Conservation (phyloP, 1,140 invertebrate species). For the Drosophila arizonae region DNA sequence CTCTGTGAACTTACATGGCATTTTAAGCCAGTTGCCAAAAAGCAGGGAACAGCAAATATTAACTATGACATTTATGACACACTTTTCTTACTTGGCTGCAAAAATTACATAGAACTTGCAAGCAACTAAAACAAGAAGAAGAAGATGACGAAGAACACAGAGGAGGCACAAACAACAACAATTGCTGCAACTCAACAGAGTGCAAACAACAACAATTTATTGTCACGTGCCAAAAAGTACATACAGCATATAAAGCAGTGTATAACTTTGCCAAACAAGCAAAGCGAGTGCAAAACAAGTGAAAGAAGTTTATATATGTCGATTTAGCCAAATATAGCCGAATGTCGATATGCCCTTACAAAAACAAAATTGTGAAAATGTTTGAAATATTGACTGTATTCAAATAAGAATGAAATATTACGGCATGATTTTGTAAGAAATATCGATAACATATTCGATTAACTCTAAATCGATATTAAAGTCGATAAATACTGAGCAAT, state of each 20-base stretch:
- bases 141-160: conserved; percentile 1
- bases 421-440: no score
- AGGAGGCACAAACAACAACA: conserved; percentile 29
- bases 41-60: conserved; percentile 73
- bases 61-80: conserved; percentile 80
- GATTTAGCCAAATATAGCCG: background rate
- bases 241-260: conserved; percentile 62
- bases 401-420: no score
- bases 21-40: conserved; percentile 63
- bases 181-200: conserved; percentile 16
- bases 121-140: conserved; percentile 32
- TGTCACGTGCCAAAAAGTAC: conserved; percentile 77
- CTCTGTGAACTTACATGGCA: conserved; percentile 37
- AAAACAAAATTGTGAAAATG: background rate
- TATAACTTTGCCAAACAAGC: conserved; percentile 72
- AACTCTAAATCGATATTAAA: no score
- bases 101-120: conserved; percentile 47
- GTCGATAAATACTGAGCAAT: no score
- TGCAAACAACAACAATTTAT: conserved; percentile 76
- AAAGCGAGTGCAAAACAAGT: conserved; percentile 66
- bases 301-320: conserved; percentile 9
- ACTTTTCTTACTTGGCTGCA: conserved; percentile 62
- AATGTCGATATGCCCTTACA: conserved; percentile 3
- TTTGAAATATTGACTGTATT: no score
- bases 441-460: no score